Evolutionary conservation across 2,113 vertebrate species (phyloP).

Genomic region (Pitta sordida): DNA sequence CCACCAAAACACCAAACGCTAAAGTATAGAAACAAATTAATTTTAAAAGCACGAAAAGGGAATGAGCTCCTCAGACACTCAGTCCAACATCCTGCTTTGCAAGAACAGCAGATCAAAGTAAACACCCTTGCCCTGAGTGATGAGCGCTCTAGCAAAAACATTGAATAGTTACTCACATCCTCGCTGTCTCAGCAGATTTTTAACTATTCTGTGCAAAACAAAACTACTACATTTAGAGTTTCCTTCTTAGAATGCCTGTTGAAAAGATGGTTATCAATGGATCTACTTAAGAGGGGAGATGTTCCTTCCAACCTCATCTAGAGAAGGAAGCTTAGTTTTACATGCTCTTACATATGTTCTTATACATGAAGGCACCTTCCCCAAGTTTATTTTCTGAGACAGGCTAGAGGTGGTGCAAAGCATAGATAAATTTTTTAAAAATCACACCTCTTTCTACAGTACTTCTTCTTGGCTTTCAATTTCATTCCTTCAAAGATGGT

Average conservation of each 20-base stretch:
- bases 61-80: background rate
- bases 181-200: background rate
- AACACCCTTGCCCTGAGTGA: background rate
- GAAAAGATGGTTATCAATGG: background rate
- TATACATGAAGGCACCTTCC: background rate
- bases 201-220: background rate
- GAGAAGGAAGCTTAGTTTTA: background rate
- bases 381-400: background rate
- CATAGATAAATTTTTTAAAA: background rate
- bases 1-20: background rate
- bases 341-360: fast-evolving
- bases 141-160: background rate
- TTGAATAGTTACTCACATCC: background rate
- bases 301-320: background rate
- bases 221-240: background rate
- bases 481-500: background rate
- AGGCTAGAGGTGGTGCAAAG: background rate
- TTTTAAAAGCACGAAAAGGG: background rate
- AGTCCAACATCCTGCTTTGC: background rate
- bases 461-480: background rate
- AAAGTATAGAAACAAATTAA: background rate
- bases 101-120: background rate
- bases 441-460: background rate
- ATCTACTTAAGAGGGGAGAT: background rate
- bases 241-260: background rate